phyloP scores from a whole-genome alignment of 2,888 invertebrate species.

The Rhaphigaster nebulosa region DNA sequence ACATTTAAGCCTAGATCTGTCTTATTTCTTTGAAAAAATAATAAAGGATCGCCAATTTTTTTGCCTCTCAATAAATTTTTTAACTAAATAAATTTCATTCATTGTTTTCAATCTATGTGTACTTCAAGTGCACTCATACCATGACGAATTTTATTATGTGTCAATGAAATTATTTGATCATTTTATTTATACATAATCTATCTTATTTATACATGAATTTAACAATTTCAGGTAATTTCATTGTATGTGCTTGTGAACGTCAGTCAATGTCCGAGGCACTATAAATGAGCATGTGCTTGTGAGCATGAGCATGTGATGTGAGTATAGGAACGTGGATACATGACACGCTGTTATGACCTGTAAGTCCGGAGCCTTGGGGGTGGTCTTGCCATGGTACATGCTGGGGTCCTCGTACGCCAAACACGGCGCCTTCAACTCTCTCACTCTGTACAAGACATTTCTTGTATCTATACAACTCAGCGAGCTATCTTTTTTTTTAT shows the following conservation, averaged over 20 bases:
- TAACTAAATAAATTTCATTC: no score
- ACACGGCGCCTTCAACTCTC: slow-evolving; percentile 60
- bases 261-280: background rate
- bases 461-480: slow-evolving; percentile 57
- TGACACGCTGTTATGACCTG: slow-evolving; percentile 72
- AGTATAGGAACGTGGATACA: slow-evolving; percentile 52
- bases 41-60: no score
- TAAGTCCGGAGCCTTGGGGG: slow-evolving; percentile 83
- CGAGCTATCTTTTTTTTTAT: slow-evolving; percentile 58
- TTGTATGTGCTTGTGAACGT: background rate
- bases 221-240: background rate
- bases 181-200: no score
- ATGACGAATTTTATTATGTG: no score
- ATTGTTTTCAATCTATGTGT: no score
- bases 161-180: no score
- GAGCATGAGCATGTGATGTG: slow-evolving; percentile 9
- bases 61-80: no score
- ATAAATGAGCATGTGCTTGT: background rate
- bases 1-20: no score
- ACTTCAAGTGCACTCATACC: no score
- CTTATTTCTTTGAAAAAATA: no score
- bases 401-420: slow-evolving; percentile 65
- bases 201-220: no score
- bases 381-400: slow-evolving; percentile 79
- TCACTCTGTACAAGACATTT: slow-evolving; percentile 50